Evolutionary conservation across 1,140 invertebrate genomes (phyloP), one percentile per base, ranked within the genome.

Genomic region (Polyergus mexicanus): DNA sequence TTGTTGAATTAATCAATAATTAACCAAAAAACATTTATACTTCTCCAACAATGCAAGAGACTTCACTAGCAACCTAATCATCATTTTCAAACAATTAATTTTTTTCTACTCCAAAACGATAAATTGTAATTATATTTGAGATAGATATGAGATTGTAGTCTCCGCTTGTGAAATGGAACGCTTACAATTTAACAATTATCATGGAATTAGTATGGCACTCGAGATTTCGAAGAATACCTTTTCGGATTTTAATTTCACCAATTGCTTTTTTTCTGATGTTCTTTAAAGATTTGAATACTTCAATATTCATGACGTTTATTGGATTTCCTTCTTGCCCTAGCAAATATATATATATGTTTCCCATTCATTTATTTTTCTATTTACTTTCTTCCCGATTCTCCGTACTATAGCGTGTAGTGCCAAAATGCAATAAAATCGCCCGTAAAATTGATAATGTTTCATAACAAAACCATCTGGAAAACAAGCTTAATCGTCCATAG

Each of bases 211-310:
- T 2, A 3, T 11, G 11, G 16, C 35, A 60, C 3, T 72, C 51
- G 13, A 81, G 58, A 71, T 81, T 81, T 69, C 72, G n/a, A 63
- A 54, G 4, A 76, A 38, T 35, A n/a, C 8, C 78, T 74, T 54
- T 60, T 25, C 16, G 35, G 5, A n/a, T 16, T 16, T n/a, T 35
- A 13, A 72, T 72, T 22, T 10, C 35, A 22, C 5, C 47, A 72
- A 41, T 44, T 56, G 35, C 19, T 81, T 71, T 69, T 16, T 81
- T 71, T 69, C 7, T 32, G 2, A 71, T 16, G 35, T 11, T 72
- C 38, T n/a, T 81, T 22, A 3, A 25, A 8, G 47, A 81, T 56
- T 19, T 25, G 5, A 32, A 32, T 32, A 32, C 32, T 32, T 32
- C 32, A 32, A 6, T 81, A 81, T 81, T 81, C 35, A 4, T 32